Percentiles rank a stretch among this genome's conserved stretches.
phyloP scores from a whole-genome alignment of 2,888 invertebrate genomes.

The Calameuta idolon region DNA sequence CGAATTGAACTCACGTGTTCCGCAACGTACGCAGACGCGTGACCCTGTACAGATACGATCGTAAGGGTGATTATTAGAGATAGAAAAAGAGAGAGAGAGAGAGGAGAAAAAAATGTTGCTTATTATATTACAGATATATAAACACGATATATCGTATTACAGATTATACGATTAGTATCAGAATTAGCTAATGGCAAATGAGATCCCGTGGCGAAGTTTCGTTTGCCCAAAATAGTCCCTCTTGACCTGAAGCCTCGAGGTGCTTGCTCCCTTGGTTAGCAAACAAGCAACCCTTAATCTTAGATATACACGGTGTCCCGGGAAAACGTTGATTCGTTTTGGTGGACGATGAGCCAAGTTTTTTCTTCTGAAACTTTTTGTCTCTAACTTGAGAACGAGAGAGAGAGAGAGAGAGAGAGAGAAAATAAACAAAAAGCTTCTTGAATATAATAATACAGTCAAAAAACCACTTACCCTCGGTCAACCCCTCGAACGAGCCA shows the following conservation, averaged over 20 bases:
- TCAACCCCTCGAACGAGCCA: constrained; percentile 75
- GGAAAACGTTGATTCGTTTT: not conserved
- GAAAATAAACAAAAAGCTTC: not conserved
- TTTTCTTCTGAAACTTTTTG: not conserved
- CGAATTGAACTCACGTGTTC: not conserved
- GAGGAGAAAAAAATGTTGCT: not conserved
- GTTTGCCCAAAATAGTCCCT: not conserved
- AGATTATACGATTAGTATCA: not conserved
- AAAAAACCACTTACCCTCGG: constrained; percentile 74
- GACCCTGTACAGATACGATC: constrained; percentile 11
- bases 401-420: too few species aligned
- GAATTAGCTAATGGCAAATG: not conserved
- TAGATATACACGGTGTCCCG: not conserved
- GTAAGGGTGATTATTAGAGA: not conserved
- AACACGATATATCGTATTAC: not conserved
- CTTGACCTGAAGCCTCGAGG: not conserved
- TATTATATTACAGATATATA: not conserved
- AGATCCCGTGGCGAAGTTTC: not conserved
- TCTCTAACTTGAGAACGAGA: not conserved
- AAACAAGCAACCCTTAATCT: not conserved
- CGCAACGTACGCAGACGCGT: constrained; percentile 20
- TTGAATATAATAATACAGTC: not conserved
- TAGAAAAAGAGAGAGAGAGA: not conserved
- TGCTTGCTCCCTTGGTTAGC: not conserved
- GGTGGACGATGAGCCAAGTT: not conserved